Evolutionary conservation across 2,888 invertebrate genomes (phyloP), one percentile per base, ranked within the genome.

Genomic region (Listrodromus nycthemerus): DNA sequence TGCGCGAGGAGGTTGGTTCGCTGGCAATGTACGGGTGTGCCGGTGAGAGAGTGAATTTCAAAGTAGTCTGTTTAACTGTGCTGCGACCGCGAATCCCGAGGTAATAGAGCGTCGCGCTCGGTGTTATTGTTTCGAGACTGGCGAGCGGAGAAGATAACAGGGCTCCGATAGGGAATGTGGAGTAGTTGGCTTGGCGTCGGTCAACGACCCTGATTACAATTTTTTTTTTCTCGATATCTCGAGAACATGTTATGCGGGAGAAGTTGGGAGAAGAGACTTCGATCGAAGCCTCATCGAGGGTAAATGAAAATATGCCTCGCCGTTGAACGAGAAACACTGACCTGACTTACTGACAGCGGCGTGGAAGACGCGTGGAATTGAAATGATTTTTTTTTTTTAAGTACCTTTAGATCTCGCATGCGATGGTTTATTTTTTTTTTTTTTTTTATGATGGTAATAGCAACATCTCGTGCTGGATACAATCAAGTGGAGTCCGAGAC

Each of bases 21-120:
- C 71, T 55, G 66, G 74, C 78, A 48, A 67, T 77, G 27, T 52
- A 50, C 76, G 79, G 73, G 84, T 55, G 77, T 61, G 82, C 80
- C 81, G 77, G 83, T 81, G 63, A 70, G 87, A 85, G 85, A 85
- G 85, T 84, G 83, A 87, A 82, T 85, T 87, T 80, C 30, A n/a
- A 75, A 70, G 21, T 41, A 48, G 24, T 79, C 55, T 30, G 30
- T 75, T 78, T 77, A n/a, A 61, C 55, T 55, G 55, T 55, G 13
- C 4, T 45, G 30, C 61, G 27, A 27, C 61, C 27, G 21, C 21
- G 55, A 55, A 4, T 55, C 55, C 24, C 61, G 16, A 16, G 30
- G n/a, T 61, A 30, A 61, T 61, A 5, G 61, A 16, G 61, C 61
- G 27, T 61, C 73, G 45, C 73, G 61, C 73, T 37, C 45, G 65